These are phyloP conservation scores for Takifugu bimaculatus DNA, from an alignment of 2,113 vertebrate species.

Conservation along the genomic window DNA sequence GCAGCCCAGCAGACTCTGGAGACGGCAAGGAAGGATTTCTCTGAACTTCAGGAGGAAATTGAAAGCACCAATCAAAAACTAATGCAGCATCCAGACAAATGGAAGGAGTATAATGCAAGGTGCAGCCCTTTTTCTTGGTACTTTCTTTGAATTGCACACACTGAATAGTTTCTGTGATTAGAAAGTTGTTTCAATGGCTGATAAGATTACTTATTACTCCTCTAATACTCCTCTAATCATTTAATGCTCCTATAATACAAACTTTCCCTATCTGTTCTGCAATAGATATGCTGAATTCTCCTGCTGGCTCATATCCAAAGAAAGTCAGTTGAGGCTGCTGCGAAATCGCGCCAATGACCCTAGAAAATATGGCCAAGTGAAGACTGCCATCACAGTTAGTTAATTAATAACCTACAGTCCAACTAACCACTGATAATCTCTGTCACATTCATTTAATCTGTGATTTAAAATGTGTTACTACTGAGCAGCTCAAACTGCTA, in stretches of 20 bases:
- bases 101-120: slow-evolving; percentile 87
- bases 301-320: slow-evolving; percentile 84
- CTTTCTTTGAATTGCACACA: not conserved
- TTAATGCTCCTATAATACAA: not conserved
- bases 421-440: not conserved
- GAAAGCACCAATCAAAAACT: slow-evolving; percentile 78
- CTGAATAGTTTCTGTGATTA: not conserved
- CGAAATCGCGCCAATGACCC: slow-evolving; percentile 74
- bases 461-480: no score
- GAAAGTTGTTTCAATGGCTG: not conserved
- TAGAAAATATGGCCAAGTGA: slow-evolving; percentile 80
- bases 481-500: no score
- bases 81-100: slow-evolving; percentile 83
- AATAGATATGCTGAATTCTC: slow-evolving; percentile 85
- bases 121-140: slow-evolving; percentile 1
- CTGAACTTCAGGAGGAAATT: slow-evolving; percentile 81
- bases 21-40: slow-evolving; percentile 69
- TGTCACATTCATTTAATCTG: not conserved
- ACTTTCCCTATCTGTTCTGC: slow-evolving; percentile 24
- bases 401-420: not conserved
- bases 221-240: not conserved
- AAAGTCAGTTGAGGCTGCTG: slow-evolving; percentile 80
- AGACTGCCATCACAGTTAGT: slow-evolving; percentile 78
- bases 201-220: not conserved
- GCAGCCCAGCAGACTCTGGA: slow-evolving; percentile 74